These are phyloP conservation scores for Ctenicera cuprea DNA, from an alignment of 2,888 invertebrate species.

Conservation along the genomic window DNA sequence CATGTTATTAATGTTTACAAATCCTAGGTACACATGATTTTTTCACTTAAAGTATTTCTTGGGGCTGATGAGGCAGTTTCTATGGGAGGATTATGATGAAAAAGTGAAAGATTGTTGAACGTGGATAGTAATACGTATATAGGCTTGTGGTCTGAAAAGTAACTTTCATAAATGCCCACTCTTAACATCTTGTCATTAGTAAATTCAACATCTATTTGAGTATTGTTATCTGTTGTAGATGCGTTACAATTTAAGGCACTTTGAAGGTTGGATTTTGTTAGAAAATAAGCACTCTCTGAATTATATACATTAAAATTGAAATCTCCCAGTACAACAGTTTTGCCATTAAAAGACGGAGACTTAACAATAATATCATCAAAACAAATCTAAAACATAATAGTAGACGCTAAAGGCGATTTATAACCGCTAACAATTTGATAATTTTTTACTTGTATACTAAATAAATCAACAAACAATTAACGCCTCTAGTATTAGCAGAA, in stretches of 20 bases:
- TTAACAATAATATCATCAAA: not conserved
- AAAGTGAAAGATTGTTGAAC: too few relatives aligned
- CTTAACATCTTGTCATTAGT: not conserved
- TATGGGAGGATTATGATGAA: too few relatives aligned
- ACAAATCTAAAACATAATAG: not conserved
- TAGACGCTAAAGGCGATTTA: not conserved
- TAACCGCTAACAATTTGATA: not conserved
- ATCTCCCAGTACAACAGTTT: not conserved
- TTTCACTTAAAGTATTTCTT: too few relatives aligned
- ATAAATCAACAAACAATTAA: not conserved
- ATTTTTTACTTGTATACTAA: not conserved
- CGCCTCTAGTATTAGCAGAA: not conserved
- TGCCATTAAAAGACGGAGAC: not conserved
- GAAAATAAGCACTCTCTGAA: too few relatives aligned
- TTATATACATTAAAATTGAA: too few relatives aligned
- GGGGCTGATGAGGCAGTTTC: too few relatives aligned
- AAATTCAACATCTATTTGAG: constrained; percentile 1
- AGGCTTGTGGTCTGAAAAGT: not conserved
- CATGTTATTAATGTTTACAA: too few relatives aligned
- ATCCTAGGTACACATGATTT: too few relatives aligned
- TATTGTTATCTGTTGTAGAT: not conserved
- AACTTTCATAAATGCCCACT: not conserved
- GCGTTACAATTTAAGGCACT: not conserved
- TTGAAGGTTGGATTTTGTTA: not conserved
- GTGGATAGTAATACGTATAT: not conserved